These are phyloP conservation scores for Grantiella picta DNA, from an alignment of 2,113 vertebrate genomes.

Conservation along the genomic window DNA sequence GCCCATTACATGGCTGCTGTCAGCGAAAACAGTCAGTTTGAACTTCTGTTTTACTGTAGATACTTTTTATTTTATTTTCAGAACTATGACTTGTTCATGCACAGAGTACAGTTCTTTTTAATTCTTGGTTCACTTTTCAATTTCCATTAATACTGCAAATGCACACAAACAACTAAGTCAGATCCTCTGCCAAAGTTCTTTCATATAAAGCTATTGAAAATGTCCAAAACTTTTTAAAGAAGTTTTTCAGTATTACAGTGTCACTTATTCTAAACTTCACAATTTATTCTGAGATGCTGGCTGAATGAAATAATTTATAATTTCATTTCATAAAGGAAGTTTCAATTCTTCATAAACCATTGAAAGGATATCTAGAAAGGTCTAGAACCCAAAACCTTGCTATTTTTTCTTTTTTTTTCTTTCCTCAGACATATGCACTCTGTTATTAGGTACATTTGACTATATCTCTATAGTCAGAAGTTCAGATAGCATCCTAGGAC, in stretches of 20 bases:
- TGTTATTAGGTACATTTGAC: background rate
- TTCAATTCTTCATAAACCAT: background rate
- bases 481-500: background rate
- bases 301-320: background rate
- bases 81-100: background rate
- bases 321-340: background rate
- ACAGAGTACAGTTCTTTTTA: background rate
- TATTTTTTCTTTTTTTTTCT: background rate
- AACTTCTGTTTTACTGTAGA: background rate
- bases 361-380: background rate
- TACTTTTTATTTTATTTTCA: background rate
- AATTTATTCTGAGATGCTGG: background rate
- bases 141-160: background rate
- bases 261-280: background rate
- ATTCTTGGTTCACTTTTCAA: background rate
- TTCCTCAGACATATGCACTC: background rate
- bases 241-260: background rate
- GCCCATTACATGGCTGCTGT: background rate
- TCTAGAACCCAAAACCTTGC: background rate
- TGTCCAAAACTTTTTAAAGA: background rate
- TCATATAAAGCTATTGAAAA: background rate
- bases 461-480: background rate
- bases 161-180: background rate
- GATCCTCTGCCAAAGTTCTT: background rate
- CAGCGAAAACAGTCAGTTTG: background rate